Evolutionary conservation across 2,888 invertebrate genomes (phyloP), one percentile per base, ranked within the genome.

Genomic region (Mechanitis mazaeus): DNA sequence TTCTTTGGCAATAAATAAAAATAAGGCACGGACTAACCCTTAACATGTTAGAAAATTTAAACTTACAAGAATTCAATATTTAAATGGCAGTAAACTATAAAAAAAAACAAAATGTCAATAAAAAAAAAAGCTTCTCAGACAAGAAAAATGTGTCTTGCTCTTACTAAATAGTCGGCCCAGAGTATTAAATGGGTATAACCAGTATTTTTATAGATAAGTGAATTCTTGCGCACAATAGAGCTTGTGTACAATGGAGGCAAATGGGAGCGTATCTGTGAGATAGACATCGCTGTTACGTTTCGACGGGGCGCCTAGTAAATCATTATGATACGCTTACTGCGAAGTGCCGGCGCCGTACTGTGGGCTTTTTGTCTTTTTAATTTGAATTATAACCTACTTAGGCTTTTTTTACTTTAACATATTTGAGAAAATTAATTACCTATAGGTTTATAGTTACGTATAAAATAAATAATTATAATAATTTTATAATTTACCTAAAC

Each of bases 231-330:
- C 63, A 72, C 71, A 72, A 71, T 72, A 63, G 71, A 53, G 65
- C 58, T 46, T 72, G 61, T 62, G 62, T 60, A 66, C 69, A 68
- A 71, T 69, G 69, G 68, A 69, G 71, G 71, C 69, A 71, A 71
- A 71, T 73, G 69, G 70, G 67, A 60, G 61, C 68, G 58, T 67
- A 69, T 70, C 70, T 28, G 58, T 3, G 3, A 53, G 62, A 61
- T 62, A 64, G 12, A n/a, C 59, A 62, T 62, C 64, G 45, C 62
- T 55, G 55, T 64, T 62, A 64, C 57, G 56, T 56, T 45, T 54
- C 62, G 55, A 54, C 62, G 63, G 66, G 63, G 60, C 65, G 60
- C 63, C 65, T 45, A 45, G 58, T 65, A 58, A 60, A 65, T 63
- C 63, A 65, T 60, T 60, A 55, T 56, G 61, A 59, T 56, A 7